A percentile compares a stretch with the other conserved stretches of the same genome.
Evolutionary conservation across 2,797 vertebrate species (phyloP).

Genomic region (Amblyraja radiata): DNA sequence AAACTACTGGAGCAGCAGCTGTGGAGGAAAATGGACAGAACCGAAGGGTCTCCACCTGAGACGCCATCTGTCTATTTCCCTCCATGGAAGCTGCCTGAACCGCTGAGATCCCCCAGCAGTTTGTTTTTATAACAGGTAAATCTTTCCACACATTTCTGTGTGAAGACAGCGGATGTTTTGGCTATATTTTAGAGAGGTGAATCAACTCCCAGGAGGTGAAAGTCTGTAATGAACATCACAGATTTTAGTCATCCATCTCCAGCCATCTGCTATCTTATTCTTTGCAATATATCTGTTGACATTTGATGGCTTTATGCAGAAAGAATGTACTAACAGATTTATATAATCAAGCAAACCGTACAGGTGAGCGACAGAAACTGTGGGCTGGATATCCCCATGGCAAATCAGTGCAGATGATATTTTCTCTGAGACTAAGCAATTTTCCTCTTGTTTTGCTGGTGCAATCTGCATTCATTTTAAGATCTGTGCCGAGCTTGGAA

Average conservation of each 20-base stretch:
- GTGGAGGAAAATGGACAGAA: too few relatives aligned
- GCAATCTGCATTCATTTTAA: conserved; percentile 6
- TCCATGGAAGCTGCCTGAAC: too few relatives aligned
- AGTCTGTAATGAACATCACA: neutral
- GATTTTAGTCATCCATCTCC: neutral
- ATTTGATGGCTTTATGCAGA: conserved; percentile 32
- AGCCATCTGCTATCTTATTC: conserved; percentile 20
- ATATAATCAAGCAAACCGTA: conserved; percentile 26
- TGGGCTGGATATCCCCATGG: conserved; percentile 18
- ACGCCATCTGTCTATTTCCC: too few relatives aligned
- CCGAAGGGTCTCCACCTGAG: too few relatives aligned
- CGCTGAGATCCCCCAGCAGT: too few relatives aligned
- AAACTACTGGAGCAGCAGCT: too few relatives aligned
- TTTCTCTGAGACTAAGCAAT: conserved; percentile 19
- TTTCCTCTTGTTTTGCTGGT: conserved; percentile 15
- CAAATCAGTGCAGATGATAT: conserved; percentile 22
- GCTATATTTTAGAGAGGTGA: neutral
- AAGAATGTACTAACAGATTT: conserved; percentile 20
- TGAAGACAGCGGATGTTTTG: neutral
- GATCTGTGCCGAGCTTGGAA: neutral
- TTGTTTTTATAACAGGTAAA: neutral
- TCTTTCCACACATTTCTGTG: neutral
- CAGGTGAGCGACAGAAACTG: conserved; percentile 28
- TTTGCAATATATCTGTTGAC: conserved; percentile 28
- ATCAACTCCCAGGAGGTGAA: neutral